Evolutionary conservation across 1,140 invertebrate species (phyloP).

Genomic region (Neodiprion virginianus): DNA sequence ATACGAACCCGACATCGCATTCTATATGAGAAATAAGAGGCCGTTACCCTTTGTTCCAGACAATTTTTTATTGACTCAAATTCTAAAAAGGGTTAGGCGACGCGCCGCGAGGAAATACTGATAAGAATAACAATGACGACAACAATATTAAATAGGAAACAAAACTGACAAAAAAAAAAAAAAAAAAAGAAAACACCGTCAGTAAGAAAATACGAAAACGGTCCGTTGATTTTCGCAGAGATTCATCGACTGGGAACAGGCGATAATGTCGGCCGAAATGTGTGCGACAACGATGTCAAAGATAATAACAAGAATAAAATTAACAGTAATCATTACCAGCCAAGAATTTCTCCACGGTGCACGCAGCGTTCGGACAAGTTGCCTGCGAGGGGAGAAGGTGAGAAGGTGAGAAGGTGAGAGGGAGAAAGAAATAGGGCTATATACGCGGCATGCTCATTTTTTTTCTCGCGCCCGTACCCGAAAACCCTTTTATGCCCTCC

Average conservation of each 20-base stretch:
- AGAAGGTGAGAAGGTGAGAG: constrained; percentile 24
- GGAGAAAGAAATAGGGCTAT: constrained; percentile 18
- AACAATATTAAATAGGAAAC: not conserved
- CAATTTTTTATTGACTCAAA: constrained; percentile 57
- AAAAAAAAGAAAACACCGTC: not conserved
- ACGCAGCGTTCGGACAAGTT: too few species aligned
- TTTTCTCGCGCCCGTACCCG: constrained; percentile 57
- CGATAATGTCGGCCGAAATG: too few species aligned
- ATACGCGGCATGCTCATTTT: constrained; percentile 46
- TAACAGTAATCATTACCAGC: too few species aligned
- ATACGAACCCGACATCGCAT: constrained; percentile 42
- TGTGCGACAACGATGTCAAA: too few species aligned
- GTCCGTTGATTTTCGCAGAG: too few species aligned
- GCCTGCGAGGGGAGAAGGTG: constrained; percentile 14
- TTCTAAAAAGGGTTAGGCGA: constrained; percentile 36
- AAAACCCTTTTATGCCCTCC: constrained; percentile 60
- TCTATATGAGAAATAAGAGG: constrained; percentile 53
- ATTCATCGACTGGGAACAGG: too few species aligned
- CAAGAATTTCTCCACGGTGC: not conserved
- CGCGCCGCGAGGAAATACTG: not conserved
- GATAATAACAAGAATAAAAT: not conserved
- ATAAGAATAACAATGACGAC: not conserved
- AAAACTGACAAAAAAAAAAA: not conserved
- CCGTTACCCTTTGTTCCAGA: constrained; percentile 49
- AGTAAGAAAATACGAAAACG: too few species aligned